Evolutionary conservation across 2,113 vertebrate genomes (phyloP).

Genomic region (Emydocephalus ijimae): DNA sequence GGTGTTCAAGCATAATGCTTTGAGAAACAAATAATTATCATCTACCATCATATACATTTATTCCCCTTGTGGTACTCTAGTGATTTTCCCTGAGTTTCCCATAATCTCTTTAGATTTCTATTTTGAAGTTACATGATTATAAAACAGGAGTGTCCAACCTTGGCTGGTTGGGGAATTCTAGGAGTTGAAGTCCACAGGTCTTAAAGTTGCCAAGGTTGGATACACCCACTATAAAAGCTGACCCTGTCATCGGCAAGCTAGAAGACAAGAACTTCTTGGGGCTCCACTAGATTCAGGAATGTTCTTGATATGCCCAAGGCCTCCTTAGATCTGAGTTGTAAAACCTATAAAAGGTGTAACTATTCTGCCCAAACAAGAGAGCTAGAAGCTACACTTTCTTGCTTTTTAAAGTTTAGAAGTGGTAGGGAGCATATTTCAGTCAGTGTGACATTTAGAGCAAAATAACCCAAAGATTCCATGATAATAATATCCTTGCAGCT

Average conservation of each 20-base stretch:
- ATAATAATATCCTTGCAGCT: not conserved
- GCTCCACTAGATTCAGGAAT: not conserved
- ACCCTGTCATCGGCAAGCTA: not conserved
- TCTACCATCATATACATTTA: not conserved
- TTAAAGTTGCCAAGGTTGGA: not conserved
- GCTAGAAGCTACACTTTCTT: not conserved
- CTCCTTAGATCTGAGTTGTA: not conserved
- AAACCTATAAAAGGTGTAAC: not conserved
- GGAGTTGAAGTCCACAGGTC: not conserved
- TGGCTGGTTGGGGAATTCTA: not conserved
- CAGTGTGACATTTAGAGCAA: not conserved
- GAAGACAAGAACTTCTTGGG: not conserved
- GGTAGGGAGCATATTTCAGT: not conserved
- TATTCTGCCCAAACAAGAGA: not conserved
- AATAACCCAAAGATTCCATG: not conserved
- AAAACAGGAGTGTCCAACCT: not conserved
- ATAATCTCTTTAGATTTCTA: not conserved
- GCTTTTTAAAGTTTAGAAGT: not conserved
- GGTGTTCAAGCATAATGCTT: constrained; percentile 40
- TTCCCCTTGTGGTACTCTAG: not conserved
- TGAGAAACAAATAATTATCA: constrained; percentile 16
- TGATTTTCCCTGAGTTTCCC: not conserved
- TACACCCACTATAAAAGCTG: not conserved
- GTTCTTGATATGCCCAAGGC: not conserved
- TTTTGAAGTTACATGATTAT: not conserved